A percentile compares a stretch with the other conserved stretches of the same genome.
phyloP scores from a whole-genome alignment of 2,888 invertebrate species.

The Monochamus alternatus region DNA sequence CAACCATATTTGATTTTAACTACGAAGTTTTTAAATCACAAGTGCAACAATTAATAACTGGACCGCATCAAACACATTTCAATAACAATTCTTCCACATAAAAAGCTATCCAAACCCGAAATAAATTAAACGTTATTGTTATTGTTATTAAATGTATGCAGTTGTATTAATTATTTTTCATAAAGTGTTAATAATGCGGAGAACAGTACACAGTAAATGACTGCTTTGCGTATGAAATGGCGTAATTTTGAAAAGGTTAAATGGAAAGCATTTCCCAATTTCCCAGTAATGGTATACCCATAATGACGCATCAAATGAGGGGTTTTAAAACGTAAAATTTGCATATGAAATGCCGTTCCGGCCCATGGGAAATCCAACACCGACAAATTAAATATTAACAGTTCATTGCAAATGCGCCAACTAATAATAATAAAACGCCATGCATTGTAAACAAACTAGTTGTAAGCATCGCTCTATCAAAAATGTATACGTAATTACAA shows the following conservation, averaged over 20 bases:
- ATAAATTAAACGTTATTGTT: not conserved
- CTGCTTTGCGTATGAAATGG: not conserved
- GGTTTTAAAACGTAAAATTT: slow-evolving; percentile 60
- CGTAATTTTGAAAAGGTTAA: slow-evolving; percentile 33
- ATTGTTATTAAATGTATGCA: not conserved
- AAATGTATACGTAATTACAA: slow-evolving; percentile 39
- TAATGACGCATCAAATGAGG: slow-evolving; percentile 27
- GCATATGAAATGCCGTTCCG: slow-evolving; percentile 60
- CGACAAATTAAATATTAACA: slow-evolving; percentile 65
- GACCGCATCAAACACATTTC: not conserved
- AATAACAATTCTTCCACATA: not conserved
- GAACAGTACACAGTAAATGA: slow-evolving; percentile 8
- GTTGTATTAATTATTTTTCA: not conserved
- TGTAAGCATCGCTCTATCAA: slow-evolving; percentile 41
- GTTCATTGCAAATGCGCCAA: slow-evolving; percentile 63
- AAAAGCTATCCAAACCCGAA: not conserved
- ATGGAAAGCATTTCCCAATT: slow-evolving; percentile 31
- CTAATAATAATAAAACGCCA: slow-evolving; percentile 50
- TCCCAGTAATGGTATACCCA: slow-evolving; percentile 27
- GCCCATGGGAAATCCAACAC: slow-evolving; percentile 60
- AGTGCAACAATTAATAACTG: not conserved
- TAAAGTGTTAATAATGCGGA: not conserved
- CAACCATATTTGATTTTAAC: not conserved
- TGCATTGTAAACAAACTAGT: slow-evolving; percentile 44
- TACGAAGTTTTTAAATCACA: not conserved